Base-by-base conservation (phyloP, 1,140 invertebrate species). In the Oreohelix idahoensis region DNA sequence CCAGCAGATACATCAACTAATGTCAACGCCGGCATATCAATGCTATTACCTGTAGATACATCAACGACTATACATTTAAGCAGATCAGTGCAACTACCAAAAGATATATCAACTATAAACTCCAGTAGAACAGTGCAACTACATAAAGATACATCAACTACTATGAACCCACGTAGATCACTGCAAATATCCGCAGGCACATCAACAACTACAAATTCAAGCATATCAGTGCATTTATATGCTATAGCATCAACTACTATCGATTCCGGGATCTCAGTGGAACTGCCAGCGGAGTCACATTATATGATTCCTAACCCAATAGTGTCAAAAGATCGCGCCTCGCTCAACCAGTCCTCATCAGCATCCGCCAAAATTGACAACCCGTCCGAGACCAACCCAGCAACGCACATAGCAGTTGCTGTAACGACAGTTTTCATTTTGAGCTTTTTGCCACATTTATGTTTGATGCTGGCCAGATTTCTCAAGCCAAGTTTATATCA, bases 401-500 rank as follows among this genome's bases (percentile, higher is more conserved):
- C 85, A 15, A 88, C 84, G 0, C 38, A 84, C 5, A 88, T 86
- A 35, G 87, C 84, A 11, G 81, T 88, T 58, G 35, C 79, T 29
- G 79, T 88, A 8, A 88, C 87, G 0, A n/a, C 84, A 10, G 83
- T 86, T 10, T 88, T 88, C 75, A 79, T 88, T 49, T 79, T 86
- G 26, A 86, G 87, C 83, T 88, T 85, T 63, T 20, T 88, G 15
- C 87, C 87, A 2, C 81, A 84, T 53, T 79, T 88, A 11, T 80
- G 63, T 15, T 79, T 88, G 20, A 69, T 83, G 51, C 58, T 81
- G 5, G 79, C 75, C 23, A 45, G 81, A 32, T 36, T 75, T 32
- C 58, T 86, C 36, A 45, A 58, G 17, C 29, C 49, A 35, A 78
- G 78, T 26, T 84, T 84, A 20, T 84, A 84, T 58, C 29, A 76